These are phyloP conservation scores for Holcopasites calliopsidis DNA, from an alignment of 1,140 invertebrate genomes.

Conservation along the genomic window DNA sequence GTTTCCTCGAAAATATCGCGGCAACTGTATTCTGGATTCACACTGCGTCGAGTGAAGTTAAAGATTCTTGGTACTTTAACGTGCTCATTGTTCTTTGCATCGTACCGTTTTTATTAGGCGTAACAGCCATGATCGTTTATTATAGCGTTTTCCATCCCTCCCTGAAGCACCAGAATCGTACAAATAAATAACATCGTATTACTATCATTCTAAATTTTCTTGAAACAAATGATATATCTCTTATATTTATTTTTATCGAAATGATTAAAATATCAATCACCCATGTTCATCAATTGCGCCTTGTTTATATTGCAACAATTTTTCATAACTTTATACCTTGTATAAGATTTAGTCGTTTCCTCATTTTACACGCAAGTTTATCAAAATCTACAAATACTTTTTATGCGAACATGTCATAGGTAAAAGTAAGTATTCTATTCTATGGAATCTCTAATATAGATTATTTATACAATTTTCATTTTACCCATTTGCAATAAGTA, in stretches of 20 bases:
- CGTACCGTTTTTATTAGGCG: slow-evolving; percentile 85
- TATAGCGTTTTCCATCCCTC: slow-evolving; percentile 88
- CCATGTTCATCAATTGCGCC: neutral
- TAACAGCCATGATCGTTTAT: slow-evolving; percentile 88
- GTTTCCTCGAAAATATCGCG: slow-evolving; percentile 84
- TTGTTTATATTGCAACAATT: neutral
- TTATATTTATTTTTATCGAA: neutral
- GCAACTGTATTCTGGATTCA: slow-evolving; percentile 82
- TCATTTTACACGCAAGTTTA: too few relatives aligned
- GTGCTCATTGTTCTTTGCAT: slow-evolving; percentile 83
- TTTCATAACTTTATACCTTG: neutral
- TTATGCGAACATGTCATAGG: neutral
- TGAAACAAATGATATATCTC: neutral
- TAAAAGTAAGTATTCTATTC: too few relatives aligned
- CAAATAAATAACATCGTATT: neutral
- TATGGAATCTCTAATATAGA: neutral
- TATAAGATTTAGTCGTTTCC: neutral
- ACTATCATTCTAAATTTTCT: neutral
- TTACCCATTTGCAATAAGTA: neutral
- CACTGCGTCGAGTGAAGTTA: slow-evolving; percentile 74
- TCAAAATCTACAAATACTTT: neutral
- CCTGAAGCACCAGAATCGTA: slow-evolving; percentile 31
- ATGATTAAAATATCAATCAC: too few relatives aligned
- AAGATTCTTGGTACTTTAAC: slow-evolving; percentile 81
- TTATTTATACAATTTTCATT: slow-evolving; percentile 4